These are phyloP conservation scores for Diloba caeruleocephala DNA, from an alignment of 2,888 invertebrate species.

Conservation along the genomic window DNA sequence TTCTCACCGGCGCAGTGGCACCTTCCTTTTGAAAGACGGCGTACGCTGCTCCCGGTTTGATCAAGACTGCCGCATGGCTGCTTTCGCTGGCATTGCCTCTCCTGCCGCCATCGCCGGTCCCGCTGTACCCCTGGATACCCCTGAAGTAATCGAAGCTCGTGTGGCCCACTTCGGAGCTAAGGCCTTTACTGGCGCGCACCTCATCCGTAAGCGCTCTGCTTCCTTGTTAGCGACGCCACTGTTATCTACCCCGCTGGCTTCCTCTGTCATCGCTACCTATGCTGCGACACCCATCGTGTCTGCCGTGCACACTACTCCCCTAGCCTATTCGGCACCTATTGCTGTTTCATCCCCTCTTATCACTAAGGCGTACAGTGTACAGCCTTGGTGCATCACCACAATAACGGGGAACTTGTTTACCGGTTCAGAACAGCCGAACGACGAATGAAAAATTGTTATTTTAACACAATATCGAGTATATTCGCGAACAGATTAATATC, in stretches of 20 bases:
- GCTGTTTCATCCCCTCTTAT: constrained; percentile 66
- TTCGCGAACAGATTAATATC: no score
- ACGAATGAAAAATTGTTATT: no score
- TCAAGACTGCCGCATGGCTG: constrained; percentile 42
- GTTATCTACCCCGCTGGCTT: no score
- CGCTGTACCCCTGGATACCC: constrained; percentile 76
- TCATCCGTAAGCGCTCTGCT: constrained; percentile 80
- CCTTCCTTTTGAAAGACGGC: constrained; percentile 32
- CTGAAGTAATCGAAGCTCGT: constrained; percentile 79
- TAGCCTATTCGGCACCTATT: constrained; percentile 69
- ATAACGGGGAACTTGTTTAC: constrained; percentile 65
- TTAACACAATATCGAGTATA: no score
- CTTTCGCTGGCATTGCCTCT: constrained; percentile 36
- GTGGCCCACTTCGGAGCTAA: constrained; percentile 80
- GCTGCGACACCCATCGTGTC: constrained; percentile 65
- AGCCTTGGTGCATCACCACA: constrained; percentile 75
- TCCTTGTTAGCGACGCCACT: constrained; percentile 51
- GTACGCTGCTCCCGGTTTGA: constrained; percentile 49
- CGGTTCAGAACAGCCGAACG: constrained; percentile 73
- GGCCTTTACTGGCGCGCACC: constrained; percentile 72
- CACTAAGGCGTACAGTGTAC: constrained; percentile 74
- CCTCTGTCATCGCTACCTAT: constrained; percentile 68
- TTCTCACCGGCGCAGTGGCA: constrained; percentile 13
- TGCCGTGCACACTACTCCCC: constrained; percentile 64
- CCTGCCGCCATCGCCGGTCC: constrained; percentile 61